Evolutionary conservation across 2,113 vertebrate species (phyloP).

Genomic region (Buteo buteo): DNA sequence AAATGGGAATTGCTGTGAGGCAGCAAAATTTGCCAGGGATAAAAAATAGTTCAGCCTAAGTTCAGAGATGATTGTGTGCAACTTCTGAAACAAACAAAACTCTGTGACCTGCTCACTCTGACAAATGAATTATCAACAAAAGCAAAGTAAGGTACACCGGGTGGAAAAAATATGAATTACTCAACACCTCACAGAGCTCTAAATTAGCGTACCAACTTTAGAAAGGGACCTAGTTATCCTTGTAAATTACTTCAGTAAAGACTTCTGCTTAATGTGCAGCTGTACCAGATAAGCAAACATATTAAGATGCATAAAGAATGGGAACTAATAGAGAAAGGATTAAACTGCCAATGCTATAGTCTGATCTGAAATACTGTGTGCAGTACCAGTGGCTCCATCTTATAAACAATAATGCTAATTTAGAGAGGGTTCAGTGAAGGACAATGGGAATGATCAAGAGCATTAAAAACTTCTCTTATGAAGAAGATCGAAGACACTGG

Average conservation of each 20-base stretch:
- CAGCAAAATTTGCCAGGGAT: conserved; percentile 58
- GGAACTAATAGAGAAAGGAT: conserved; percentile 61
- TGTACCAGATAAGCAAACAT: conserved; percentile 62
- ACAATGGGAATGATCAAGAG: conserved; percentile 51
- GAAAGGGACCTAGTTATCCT: conserved; percentile 45
- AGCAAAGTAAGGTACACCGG: conserved; percentile 12
- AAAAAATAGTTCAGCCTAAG: conserved; percentile 40
- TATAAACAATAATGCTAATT: conserved; percentile 59
- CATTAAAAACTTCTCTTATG: conserved; percentile 27
- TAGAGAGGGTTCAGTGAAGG: conserved; percentile 55
- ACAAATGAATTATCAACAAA: conserved; percentile 47
- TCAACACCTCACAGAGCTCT: conserved; percentile 48
- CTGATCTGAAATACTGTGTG: conserved; percentile 52
- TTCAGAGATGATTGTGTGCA: conserved; percentile 32
- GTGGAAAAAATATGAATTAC: conserved; percentile 53
- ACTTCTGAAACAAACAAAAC: conserved; percentile 40
- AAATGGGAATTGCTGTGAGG: conserved; percentile 36
- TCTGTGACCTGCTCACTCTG: conserved; percentile 29
- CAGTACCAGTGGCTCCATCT: conserved; percentile 42
- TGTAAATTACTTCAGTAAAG: conserved; percentile 60
- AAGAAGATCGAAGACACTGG: background rate
- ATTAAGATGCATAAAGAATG: conserved; percentile 63
- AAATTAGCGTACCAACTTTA: conserved; percentile 36
- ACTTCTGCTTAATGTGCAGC: conserved; percentile 54
- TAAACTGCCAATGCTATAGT: conserved; percentile 46